These are phyloP conservation scores for Limosa lapponica DNA, from an alignment of 2,797 vertebrate genomes.

Conservation along the genomic window DNA sequence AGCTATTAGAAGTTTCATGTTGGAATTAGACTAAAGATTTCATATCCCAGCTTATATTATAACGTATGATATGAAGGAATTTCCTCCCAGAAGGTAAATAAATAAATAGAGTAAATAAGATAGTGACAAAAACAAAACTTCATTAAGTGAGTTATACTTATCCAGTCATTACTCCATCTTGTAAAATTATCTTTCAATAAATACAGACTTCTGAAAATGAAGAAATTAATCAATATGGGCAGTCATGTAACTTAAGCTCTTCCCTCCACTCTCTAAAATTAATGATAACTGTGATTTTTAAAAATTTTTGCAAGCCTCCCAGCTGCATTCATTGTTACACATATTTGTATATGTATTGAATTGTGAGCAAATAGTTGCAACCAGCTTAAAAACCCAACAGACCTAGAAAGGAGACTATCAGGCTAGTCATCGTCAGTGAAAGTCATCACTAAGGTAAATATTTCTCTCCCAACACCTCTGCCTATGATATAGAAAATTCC, in stretches of 20 bases:
- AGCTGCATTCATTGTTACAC: background rate
- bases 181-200: background rate
- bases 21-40: background rate
- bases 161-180: background rate
- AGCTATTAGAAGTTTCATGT: background rate
- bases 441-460: background rate
- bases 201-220: background rate
- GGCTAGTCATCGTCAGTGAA: background rate
- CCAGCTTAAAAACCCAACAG: accelerated
- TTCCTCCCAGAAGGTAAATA: background rate
- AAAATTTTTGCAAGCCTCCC: background rate
- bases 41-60: background rate
- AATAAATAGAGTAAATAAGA: background rate
- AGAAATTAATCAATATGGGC: background rate
- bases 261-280: background rate
- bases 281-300: background rate
- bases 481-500: background rate
- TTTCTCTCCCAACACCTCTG: background rate
- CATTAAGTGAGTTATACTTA: accelerated
- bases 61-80: background rate
- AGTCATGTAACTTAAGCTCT: background rate
- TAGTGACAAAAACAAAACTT: background rate
- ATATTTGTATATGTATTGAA: background rate
- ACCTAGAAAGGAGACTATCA: background rate
- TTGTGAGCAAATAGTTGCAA: background rate